A percentile compares a stretch with the other conserved stretches of the same genome.
Conservation (phyloP, 2,797 vertebrate genomes). For the Acipenser ruthenus region DNA sequence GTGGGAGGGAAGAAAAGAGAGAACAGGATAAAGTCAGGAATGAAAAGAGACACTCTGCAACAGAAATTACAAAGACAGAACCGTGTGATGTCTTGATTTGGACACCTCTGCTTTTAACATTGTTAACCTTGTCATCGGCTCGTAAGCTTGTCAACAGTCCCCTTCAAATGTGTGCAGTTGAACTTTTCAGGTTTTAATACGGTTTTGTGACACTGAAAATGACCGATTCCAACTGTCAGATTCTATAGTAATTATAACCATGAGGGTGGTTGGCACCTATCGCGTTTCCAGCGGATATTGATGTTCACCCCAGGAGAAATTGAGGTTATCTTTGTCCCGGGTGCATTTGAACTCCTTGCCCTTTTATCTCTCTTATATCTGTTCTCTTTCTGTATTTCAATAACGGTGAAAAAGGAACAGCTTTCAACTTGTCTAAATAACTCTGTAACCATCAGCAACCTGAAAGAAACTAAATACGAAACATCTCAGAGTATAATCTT, state of each 20-base stretch:
- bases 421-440: background rate
- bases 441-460: background rate
- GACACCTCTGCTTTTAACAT: background rate
- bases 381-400: background rate
- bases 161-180: background rate
- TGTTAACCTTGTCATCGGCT: too few relatives aligned
- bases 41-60: background rate
- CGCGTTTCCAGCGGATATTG: background rate
- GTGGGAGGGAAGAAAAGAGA: conserved; percentile 6
- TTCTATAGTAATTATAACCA: background rate
- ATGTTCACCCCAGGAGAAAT: background rate
- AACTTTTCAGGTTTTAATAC: conserved; percentile 9
- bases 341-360: background rate
- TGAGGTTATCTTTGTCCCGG: background rate
- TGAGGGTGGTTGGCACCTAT: background rate
- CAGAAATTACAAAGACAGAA: background rate
- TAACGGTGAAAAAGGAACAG: background rate
- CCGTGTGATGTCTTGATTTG: background rate
- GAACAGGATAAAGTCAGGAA: conserved; percentile 17
- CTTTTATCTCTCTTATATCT: background rate
- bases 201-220: background rate
- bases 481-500: too few relatives aligned
- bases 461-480: background rate
- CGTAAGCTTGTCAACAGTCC: too few relatives aligned
- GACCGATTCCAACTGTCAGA: background rate